These are phyloP conservation scores for Catharus bicknelli DNA, from an alignment of 2,113 vertebrate genomes.

Conservation along the genomic window DNA sequence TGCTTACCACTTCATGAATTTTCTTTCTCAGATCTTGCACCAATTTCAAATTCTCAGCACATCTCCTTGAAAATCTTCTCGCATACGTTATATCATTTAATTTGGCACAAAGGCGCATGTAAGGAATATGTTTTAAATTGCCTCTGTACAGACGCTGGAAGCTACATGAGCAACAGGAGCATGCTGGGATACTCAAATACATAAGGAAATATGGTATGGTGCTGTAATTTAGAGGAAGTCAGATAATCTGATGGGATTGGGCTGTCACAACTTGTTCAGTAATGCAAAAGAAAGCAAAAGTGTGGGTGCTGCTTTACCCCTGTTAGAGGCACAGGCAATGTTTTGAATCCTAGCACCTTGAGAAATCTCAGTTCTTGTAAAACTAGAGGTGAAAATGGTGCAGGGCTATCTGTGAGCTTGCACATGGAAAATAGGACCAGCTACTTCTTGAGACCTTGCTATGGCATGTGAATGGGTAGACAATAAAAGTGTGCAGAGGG, in stretches of 20 bases:
- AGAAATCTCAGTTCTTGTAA: background rate
- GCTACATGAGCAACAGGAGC: background rate
- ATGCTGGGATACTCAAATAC: background rate
- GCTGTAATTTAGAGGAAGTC: background rate
- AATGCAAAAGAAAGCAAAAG: background rate
- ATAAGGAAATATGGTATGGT: background rate
- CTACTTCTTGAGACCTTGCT: background rate
- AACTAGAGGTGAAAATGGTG: background rate
- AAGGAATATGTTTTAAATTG: background rate
- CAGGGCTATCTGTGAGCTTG: background rate
- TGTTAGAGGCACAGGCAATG: background rate
- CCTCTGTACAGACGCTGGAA: background rate
- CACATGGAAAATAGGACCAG: background rate
- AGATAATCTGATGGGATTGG: background rate
- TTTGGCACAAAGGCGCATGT: background rate
- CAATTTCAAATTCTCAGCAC: background rate
- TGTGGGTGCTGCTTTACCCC: rapidly evolving
- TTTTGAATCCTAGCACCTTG: background rate
- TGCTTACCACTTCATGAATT: background rate
- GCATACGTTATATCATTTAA: rapidly evolving
- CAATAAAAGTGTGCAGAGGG: background rate
- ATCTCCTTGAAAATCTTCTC: background rate
- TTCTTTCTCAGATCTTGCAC: background rate
- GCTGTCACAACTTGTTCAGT: background rate
- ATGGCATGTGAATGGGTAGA: background rate